phyloP scores from a whole-genome alignment of 2,113 vertebrate genomes.

The Amblyopsis rosae region DNA sequence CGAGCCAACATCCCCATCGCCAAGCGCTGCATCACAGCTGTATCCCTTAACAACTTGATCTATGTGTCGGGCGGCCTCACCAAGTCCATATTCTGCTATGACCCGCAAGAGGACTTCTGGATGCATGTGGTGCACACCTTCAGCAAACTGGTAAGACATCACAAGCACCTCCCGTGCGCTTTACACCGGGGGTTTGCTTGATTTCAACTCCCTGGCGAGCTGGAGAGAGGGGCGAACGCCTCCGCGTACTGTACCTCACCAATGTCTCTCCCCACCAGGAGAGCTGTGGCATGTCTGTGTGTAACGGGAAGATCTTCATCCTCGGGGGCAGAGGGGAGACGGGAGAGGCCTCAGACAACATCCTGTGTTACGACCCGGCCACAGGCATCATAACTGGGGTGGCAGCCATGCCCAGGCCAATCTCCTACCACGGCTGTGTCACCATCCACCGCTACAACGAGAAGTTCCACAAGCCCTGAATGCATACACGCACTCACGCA shows the following conservation, averaged over 20 bases:
- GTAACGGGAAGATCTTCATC: slow-evolving; percentile 98
- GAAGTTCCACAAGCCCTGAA: slow-evolving; percentile 87
- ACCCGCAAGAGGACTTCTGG: slow-evolving; percentile 96
- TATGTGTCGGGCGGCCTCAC: slow-evolving; percentile 97
- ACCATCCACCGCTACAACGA: slow-evolving; percentile 97
- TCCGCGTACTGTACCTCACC: no score
- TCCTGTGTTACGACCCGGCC: slow-evolving; percentile 93
- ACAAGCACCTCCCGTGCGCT: background rate
- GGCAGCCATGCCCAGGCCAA: slow-evolving; percentile 94
- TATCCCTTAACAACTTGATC: slow-evolving; percentile 93
- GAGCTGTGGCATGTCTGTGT: slow-evolving; percentile 98
- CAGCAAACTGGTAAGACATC: slow-evolving; percentile 86
- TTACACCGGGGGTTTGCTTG: background rate
- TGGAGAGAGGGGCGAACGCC: no score
- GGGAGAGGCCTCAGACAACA: slow-evolving; percentile 92
- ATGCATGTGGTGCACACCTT: slow-evolving; percentile 96
- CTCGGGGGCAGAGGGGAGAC: slow-evolving; percentile 92
- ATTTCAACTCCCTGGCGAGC: background rate
- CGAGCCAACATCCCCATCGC: slow-evolving; percentile 96
- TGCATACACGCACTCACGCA: background rate
- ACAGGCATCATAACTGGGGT: slow-evolving; percentile 95
- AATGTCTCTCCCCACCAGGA: slow-evolving; percentile 77
- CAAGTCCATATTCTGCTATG: slow-evolving; percentile 95
- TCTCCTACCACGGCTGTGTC: slow-evolving; percentile 97
- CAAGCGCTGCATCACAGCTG: slow-evolving; percentile 95